phyloP scores from a whole-genome alignment of 2,797 vertebrate species.

The Bufotes viridis region DNA sequence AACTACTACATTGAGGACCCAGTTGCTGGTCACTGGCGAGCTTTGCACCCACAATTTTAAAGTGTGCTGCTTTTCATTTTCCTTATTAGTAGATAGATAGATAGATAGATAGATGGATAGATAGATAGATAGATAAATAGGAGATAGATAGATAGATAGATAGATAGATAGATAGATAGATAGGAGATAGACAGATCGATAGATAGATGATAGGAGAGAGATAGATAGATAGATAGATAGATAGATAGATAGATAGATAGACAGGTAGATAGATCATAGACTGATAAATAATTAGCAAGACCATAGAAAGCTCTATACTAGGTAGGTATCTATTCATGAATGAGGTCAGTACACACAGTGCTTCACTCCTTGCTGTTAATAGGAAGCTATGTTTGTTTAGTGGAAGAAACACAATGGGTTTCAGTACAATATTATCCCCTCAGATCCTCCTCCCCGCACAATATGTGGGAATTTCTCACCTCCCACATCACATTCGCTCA shows the following conservation, averaged over 20 bases:
- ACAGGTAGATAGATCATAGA: neutral
- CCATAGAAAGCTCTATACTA: neutral
- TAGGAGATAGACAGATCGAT: neutral
- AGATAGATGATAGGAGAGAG: neutral
- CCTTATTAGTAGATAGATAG: too few relatives aligned
- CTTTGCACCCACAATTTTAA: too few relatives aligned
- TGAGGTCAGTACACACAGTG: neutral
- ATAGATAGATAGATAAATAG: neutral
- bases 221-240: neutral
- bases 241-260: conserved; percentile 6
- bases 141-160: neutral
- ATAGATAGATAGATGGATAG: neutral
- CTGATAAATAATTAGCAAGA: neutral
- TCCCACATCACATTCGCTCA: neutral
- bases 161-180: too few relatives aligned
- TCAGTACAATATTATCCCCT: neutral
- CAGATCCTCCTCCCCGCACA: neutral
- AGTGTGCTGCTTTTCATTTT: too few relatives aligned
- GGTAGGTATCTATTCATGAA: neutral
- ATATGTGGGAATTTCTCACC: neutral
- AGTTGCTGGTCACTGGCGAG: too few relatives aligned
- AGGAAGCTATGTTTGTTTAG: neutral
- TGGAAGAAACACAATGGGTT: conserved; percentile 1
- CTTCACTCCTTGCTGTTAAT: neutral
- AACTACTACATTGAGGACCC: too few relatives aligned